Percentiles rank a stretch among this genome's conserved stretches.
Evolutionary conservation across 2,113 vertebrate species (phyloP).

Genomic region (Tricholaema leucomelas): DNA sequence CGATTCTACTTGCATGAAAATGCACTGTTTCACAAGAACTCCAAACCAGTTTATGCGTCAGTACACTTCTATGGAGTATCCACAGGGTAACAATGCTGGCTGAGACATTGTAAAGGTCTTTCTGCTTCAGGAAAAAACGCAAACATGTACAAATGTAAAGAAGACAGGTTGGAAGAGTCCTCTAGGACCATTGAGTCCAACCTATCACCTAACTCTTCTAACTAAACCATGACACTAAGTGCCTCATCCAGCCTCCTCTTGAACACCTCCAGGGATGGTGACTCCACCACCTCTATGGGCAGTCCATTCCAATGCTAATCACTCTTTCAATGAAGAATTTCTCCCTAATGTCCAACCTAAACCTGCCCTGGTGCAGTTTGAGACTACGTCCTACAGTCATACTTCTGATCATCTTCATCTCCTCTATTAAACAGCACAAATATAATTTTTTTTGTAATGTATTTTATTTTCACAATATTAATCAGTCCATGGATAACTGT

Average conservation of each 20-base stretch:
- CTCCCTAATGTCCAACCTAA: too few species aligned
- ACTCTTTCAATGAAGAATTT: too few species aligned
- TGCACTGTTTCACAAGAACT: background rate
- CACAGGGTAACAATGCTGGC: background rate
- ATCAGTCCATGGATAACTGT: background rate
- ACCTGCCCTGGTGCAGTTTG: too few species aligned
- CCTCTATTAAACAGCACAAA: background rate
- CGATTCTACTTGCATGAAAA: background rate
- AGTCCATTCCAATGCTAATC: too few species aligned
- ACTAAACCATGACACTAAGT: too few species aligned
- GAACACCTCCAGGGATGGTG: too few species aligned
- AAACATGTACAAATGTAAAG: background rate
- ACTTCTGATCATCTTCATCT: background rate
- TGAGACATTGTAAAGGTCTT: background rate
- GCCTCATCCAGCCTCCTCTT: too few species aligned
- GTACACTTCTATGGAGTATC: background rate
- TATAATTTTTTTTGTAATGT: background rate
- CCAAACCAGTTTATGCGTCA: background rate
- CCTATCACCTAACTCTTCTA: too few species aligned
- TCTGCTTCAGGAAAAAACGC: background rate
- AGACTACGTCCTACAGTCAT: too few species aligned
- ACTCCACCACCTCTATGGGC: too few species aligned
- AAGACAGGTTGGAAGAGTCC: too few species aligned
- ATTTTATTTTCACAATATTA: background rate
- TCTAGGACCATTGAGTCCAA: too few species aligned